Evolutionary conservation across 2,888 invertebrate genomes (phyloP).

Genomic region (Eilema griseolum): DNA sequence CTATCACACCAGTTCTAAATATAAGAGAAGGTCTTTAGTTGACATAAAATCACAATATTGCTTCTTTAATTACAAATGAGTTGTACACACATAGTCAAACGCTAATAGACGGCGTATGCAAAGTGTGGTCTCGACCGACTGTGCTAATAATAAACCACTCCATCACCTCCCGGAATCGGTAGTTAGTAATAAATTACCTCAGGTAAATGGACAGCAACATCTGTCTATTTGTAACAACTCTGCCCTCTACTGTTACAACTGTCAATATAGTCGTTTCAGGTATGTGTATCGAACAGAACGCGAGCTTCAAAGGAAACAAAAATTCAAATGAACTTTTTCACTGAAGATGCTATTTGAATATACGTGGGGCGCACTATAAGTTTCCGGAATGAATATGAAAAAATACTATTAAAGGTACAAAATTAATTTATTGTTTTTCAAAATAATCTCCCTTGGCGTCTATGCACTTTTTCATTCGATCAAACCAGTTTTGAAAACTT

Average conservation of each 20-base stretch:
- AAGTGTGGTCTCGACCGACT: conserved; percentile 10
- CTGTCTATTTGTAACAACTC: conserved; percentile 12
- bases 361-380: too few species aligned
- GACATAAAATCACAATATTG: not conserved
- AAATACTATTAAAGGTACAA: too few species aligned
- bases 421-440: too few species aligned
- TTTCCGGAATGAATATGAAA: too few species aligned
- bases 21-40: not conserved
- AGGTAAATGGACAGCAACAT: conserved; percentile 19
- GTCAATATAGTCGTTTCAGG: not conserved
- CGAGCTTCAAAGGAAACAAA: too few species aligned
- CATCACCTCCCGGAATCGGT: conserved; percentile 16
- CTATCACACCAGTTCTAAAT: too few species aligned
- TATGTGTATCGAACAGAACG: too few species aligned
- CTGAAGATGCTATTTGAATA: too few species aligned
- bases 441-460: too few species aligned
- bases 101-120: conserved; percentile 13
- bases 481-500: too few species aligned
- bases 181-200: conserved; percentile 20
- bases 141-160: conserved; percentile 25
- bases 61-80: conserved; percentile 6
- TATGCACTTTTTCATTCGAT: too few species aligned
- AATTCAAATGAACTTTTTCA: too few species aligned
- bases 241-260: not conserved
- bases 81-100: conserved; percentile 16